Percentiles rank a stretch among this genome's conserved stretches.
Conservation (phyloP, 2,888 invertebrate genomes). For the Tetragnatha montana region DNA sequence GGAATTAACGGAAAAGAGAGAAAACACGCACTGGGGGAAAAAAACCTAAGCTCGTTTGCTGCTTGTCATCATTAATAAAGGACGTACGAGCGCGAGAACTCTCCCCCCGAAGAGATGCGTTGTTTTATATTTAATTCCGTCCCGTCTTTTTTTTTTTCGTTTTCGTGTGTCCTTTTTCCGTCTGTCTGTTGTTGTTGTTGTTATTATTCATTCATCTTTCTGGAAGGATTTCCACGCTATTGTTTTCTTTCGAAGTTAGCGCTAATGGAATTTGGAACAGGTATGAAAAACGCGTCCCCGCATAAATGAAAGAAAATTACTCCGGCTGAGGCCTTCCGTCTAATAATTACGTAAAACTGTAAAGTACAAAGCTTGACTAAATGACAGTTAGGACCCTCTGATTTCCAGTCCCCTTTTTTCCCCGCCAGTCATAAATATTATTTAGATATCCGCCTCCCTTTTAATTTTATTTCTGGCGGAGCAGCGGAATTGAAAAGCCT, state of each 20-base stretch:
- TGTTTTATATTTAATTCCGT: slow-evolving; percentile 24
- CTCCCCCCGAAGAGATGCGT: slow-evolving; percentile 28
- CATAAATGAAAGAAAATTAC: slow-evolving; percentile 69
- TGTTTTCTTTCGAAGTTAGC: slow-evolving; percentile 54
- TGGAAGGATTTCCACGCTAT: slow-evolving; percentile 58
- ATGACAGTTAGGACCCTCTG: slow-evolving; percentile 47
- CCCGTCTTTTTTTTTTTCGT: slow-evolving; percentile 7
- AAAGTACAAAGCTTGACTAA: slow-evolving; percentile 53
- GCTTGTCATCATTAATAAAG: slow-evolving; percentile 68
- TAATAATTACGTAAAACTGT: slow-evolving; percentile 69
- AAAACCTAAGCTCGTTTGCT: slow-evolving; percentile 69
- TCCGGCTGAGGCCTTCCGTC: slow-evolving; percentile 39
- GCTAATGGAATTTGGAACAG: slow-evolving; percentile 69
- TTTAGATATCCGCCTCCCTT: slow-evolving; percentile 23
- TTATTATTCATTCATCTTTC: slow-evolving; percentile 55
- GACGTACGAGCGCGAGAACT: slow-evolving; percentile 25
- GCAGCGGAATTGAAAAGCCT: slow-evolving; percentile 13
- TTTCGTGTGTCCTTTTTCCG: slow-evolving; percentile 31
- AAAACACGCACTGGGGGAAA: background rate
- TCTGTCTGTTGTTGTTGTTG: slow-evolving; percentile 35
- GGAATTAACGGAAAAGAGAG: slow-evolving; percentile 43
- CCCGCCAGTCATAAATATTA: slow-evolving; percentile 29
- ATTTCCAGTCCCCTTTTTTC: slow-evolving; percentile 12
- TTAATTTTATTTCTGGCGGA: slow-evolving; percentile 38
- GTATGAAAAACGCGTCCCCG: slow-evolving; percentile 47